A percentile compares a stretch with the other conserved stretches of the same genome.
Conservation (phyloP, 2,888 invertebrate species). For the Chelonus formosanus region DNA sequence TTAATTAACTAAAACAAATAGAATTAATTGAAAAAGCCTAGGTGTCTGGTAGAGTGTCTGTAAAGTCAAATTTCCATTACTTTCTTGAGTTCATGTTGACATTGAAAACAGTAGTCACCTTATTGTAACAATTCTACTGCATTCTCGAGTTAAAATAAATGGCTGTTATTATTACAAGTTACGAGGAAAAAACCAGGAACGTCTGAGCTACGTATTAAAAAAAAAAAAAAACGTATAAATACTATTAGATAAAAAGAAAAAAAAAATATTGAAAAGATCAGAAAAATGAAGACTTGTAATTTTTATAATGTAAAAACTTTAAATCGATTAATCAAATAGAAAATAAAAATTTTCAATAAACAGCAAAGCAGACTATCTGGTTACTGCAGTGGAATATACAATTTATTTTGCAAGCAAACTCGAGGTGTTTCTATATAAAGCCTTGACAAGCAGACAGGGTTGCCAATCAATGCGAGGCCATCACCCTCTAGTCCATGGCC, state of each 20-base stretch:
- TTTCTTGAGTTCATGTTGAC: conserved; percentile 7
- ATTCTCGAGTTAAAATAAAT: background rate
- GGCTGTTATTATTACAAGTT: background rate
- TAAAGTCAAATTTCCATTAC: conserved; percentile 14
- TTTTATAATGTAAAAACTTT: too few relatives aligned
- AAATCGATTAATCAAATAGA: too few relatives aligned
- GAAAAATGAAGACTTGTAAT: too few relatives aligned
- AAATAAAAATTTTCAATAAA: too few relatives aligned
- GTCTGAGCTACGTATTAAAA: too few relatives aligned
- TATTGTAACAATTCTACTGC: conserved; percentile 8
- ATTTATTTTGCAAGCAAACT: too few relatives aligned
- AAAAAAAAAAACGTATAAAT: too few relatives aligned
- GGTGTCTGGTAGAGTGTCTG: background rate
- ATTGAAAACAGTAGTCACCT: conserved; percentile 6
- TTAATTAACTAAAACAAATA: background rate
- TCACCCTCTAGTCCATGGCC: conserved; percentile 50
- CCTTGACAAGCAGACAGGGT: conserved; percentile 50
- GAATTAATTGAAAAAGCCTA: background rate
- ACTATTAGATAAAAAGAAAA: too few relatives aligned
- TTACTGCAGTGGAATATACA: too few relatives aligned
- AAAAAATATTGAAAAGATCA: too few relatives aligned
- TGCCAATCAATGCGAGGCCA: conserved; percentile 62
- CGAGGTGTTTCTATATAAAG: conserved; percentile 34
- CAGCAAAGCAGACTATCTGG: too few relatives aligned
- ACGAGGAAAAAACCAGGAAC: too few relatives aligned